Evolutionary conservation across 2,113 vertebrate genomes (phyloP).

Genomic region (Sula dactylatra): DNA sequence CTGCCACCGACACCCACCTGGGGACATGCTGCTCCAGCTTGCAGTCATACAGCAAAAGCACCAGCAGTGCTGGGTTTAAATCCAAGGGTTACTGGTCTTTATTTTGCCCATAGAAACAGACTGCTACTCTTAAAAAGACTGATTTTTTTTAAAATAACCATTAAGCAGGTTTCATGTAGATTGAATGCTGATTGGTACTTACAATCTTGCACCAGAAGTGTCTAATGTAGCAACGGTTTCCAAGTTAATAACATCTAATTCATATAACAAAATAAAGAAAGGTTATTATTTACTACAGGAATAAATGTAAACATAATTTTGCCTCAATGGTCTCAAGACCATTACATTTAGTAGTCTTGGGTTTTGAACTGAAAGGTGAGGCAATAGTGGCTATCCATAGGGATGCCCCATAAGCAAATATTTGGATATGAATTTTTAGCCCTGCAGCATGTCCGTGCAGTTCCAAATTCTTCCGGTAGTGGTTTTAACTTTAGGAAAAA

Average conservation of each 20-base stretch:
- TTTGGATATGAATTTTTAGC: neutral
- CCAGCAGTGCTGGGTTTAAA: neutral
- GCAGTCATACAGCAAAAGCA: neutral
- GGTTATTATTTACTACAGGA: neutral
- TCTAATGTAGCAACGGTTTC: neutral
- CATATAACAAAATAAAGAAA: neutral
- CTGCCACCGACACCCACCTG: accelerated
- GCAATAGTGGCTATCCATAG: neutral
- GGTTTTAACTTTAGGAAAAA: neutral
- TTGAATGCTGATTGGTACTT: neutral
- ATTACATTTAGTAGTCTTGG: neutral
- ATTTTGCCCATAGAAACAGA: neutral
- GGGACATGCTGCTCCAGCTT: neutral
- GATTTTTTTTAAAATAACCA: neutral
- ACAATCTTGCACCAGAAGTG: neutral
- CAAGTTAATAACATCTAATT: neutral
- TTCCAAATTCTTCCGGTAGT: neutral
- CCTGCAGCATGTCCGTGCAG: neutral
- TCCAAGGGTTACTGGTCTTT: neutral
- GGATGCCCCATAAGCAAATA: neutral
- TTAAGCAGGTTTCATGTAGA: neutral
- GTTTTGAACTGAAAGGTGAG: neutral
- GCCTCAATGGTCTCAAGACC: neutral
- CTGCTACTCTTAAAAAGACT: neutral
- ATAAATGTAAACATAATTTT: neutral